Evolutionary conservation across 2,113 vertebrate species (phyloP).

Genomic region (Abramis brama): DNA sequence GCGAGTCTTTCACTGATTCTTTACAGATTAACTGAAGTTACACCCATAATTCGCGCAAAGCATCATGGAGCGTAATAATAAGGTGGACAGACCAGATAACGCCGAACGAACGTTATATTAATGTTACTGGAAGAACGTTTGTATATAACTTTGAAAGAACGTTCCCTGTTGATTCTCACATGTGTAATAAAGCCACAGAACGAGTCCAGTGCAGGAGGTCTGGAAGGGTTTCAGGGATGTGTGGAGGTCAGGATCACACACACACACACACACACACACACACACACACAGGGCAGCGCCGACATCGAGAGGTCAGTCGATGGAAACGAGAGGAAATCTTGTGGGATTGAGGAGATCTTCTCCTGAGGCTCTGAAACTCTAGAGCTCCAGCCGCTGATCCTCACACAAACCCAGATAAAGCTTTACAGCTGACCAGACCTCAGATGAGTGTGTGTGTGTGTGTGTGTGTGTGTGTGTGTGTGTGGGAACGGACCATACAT

Average conservation of each 20-base stretch:
- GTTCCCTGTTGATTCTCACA: too few species aligned
- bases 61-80: too few species aligned
- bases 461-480: not conserved
- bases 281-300: not conserved
- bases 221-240: slow-evolving; percentile 20
- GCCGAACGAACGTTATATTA: not conserved
- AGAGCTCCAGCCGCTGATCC: not conserved
- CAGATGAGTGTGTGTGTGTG: not conserved
- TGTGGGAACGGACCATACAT: slow-evolving; percentile 13
- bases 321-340: slow-evolving; percentile 29
- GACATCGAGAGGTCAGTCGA: slow-evolving; percentile 12
- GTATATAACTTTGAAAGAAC: not conserved
- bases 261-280: too few species aligned
- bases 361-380: not conserved
- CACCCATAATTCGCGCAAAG: too few species aligned
- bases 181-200: not conserved
- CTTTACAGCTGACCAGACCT: not conserved
- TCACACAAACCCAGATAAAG: not conserved
- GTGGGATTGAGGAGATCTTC: not conserved
- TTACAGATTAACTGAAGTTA: too few species aligned
- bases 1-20: too few species aligned
- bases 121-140: not conserved
- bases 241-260: not conserved
- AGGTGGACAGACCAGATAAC: not conserved
- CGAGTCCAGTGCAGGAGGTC: not conserved